Evolutionary conservation across 2,888 invertebrate species (phyloP), one percentile per base, ranked within the genome.

Genomic region (Notodonta ziczac): DNA sequence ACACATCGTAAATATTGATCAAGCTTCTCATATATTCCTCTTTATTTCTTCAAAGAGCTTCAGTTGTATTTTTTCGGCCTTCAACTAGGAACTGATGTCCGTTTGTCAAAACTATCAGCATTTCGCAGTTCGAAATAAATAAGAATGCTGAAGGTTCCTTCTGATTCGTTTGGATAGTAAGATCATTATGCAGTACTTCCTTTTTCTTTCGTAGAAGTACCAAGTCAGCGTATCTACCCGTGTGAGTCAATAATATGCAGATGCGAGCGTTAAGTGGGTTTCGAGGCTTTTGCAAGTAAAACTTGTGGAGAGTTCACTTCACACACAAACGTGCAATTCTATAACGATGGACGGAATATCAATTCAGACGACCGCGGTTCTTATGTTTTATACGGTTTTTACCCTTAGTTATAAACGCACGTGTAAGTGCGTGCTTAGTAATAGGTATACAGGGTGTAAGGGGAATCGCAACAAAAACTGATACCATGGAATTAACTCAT

Each of bases 1-100:
- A 74, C 52, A 61, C 35, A 72, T 70, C 65, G 70, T 74, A 75
- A 81, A 79, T 75, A 77, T 65, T 65, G 60, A 44, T 56, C 39
- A 32, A 60, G 14, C n/a, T 46, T 4, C n/a, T n/a, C n/a, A 51
- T 24, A 16, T 24, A 7, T 24, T 16, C 24, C n/a, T 46, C 5
- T 46, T 46, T 5, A 46, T 46, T 5, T 2, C 4, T 46, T 46
- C 0, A 5, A 46, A 46, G 5, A 46, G n/a, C 2, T 46, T 46
- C 13, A 5, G 42, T 4, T 9, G 10, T 9, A 5, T 40, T 40
- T 40, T 2, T 40, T 40, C 5, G 9, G 40, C 7, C 9, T 40
- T 9, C 40, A 40, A 40, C 40, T 40, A 40, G 24, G 24, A 24
- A 24, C 24, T 24, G 24, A 24, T 24, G 24, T 24, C 24, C 24